Conservation (phyloP, 2,113 vertebrate species). For the Sinocyclocheilus rhinocerous region DNA sequence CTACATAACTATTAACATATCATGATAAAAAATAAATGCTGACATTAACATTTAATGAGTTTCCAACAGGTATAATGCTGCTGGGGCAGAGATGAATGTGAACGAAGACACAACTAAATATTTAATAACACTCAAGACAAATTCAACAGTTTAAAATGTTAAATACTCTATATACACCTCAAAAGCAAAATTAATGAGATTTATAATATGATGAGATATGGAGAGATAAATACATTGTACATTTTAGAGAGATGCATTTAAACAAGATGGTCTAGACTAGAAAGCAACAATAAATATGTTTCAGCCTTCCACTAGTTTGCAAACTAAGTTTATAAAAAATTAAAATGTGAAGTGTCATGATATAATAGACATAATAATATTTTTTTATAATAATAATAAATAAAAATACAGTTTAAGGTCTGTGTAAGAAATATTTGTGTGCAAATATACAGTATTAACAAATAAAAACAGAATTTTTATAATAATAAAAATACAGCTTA, state of each 20-base stretch:
- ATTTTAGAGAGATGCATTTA: background rate
- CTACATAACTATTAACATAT: background rate
- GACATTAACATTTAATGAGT: slow-evolving; percentile 38
- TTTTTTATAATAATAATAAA: background rate
- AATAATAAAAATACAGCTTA: background rate
- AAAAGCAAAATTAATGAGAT: background rate
- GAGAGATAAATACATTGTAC: background rate
- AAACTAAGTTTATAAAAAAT: background rate
- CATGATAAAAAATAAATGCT: slow-evolving; percentile 43
- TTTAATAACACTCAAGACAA: background rate
- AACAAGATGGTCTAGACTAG: background rate
- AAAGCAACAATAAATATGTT: background rate
- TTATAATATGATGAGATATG: background rate
- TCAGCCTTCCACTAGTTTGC: background rate
- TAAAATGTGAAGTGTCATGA: too few relatives aligned
- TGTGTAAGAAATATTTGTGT: background rate
- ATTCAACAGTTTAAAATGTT: background rate
- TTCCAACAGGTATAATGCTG: slow-evolving; percentile 6
- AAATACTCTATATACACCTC: background rate
- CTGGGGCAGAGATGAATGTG: slow-evolving; percentile 10
- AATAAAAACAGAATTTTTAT: background rate
- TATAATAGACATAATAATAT: background rate
- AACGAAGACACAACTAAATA: background rate
- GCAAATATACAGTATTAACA: background rate
- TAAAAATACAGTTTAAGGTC: background rate